Conservation (phyloP, 2,113 vertebrate species). For the Mustela lutreola region DNA sequence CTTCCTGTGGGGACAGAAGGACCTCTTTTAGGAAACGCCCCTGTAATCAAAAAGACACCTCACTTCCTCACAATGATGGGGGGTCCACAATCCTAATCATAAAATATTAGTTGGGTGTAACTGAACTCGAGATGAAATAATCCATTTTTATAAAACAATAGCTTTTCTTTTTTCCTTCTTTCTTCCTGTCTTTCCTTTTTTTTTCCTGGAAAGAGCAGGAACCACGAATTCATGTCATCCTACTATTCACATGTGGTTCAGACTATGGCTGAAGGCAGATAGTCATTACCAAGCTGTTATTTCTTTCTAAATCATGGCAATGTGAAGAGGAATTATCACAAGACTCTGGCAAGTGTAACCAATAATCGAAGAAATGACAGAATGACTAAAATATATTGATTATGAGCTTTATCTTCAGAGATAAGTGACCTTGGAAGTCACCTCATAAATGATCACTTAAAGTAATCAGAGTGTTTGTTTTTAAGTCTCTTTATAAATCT, state of each 20-base stretch:
- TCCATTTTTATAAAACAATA: background rate
- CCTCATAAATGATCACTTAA: conserved; percentile 4
- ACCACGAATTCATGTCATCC: background rate
- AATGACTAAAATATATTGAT: conserved; percentile 3
- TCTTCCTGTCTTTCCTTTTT: background rate
- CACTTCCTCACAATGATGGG: conserved; percentile 15
- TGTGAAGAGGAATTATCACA: conserved; percentile 10
- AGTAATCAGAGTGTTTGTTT: background rate
- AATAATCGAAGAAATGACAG: conserved; percentile 55
- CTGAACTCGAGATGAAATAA: conserved; percentile 40
- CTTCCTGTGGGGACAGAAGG: conserved; percentile 26
- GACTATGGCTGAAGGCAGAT: background rate
- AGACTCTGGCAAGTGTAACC: conserved; percentile 36
- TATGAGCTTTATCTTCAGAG: conserved; percentile 37
- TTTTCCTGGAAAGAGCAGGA: background rate
- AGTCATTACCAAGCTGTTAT: background rate
- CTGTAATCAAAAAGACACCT: conserved; percentile 48
- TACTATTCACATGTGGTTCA: background rate
- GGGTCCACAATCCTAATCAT: background rate
- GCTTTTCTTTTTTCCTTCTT: background rate
- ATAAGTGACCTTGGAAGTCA: conserved; percentile 43
- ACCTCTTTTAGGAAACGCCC: conserved; percentile 57
- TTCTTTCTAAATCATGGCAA: conserved; percentile 35
- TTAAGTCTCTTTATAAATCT: background rate
- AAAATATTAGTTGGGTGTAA: conserved; percentile 35